Evolutionary conservation across 2,113 vertebrate species (phyloP), one percentile per base, ranked within the genome.

Genomic region (Hippocampus barbouri): DNA sequence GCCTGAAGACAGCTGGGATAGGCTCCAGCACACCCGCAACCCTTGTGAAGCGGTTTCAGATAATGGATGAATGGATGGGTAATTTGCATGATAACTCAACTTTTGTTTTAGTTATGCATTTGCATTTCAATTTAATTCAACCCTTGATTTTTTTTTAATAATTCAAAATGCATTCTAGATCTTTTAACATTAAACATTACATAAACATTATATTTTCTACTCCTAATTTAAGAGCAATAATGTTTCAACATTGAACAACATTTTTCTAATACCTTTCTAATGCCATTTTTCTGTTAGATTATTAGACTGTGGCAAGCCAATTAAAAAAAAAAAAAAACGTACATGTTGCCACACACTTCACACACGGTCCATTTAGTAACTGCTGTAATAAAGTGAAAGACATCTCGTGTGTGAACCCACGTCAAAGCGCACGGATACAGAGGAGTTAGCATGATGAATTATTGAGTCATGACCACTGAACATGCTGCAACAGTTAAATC

Each of bases 401-500:
- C 38, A 41, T 63, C 21, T 40, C n/a, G n/a, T 23, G 41, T 47
- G 23, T 66, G 64, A 27, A 49, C 25, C 63, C 63, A 23, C 7
- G 40, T 65, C 43, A 47, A 27, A 2, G 34, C 14, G 25, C 41
- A 16, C 18, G 5, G 12, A 25, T 27, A 47, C 41, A 47, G 40
- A 41, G 43, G 21, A 43, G 62, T 25, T 10, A 45, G 20, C 23
- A 23, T 47, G n/a, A 57, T 27, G 68, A 68, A 72, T 85, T 60
- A 82, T 67, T 71, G 70, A 71, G 72, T 75, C 65, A 67, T 75
- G 68, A 51, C 27, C 62, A 43, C 10, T 65, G 40, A 30, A 65
- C 41, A 66, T 20, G 64, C 41, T 82, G 71, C 78, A 80, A 51
- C 77, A 71, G 85, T 87, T 84, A 78, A 79, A 82, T 76, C 74